Conservation (phyloP, 2,113 vertebrate species). For the Elgaria multicarinata region DNA sequence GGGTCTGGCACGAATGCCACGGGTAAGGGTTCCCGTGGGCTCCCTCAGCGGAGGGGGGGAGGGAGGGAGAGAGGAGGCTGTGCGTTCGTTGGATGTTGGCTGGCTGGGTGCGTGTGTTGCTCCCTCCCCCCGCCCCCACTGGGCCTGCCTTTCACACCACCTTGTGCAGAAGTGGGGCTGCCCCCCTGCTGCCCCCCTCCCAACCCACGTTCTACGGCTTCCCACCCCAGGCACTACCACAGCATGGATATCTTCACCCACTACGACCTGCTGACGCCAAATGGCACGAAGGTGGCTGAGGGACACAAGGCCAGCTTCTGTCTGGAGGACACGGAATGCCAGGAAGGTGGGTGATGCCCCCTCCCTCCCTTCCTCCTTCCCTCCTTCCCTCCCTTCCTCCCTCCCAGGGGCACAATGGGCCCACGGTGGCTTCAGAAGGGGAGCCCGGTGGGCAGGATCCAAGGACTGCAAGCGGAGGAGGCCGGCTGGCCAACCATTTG, state of each 20-base stretch:
- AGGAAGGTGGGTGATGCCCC: constrained; percentile 80
- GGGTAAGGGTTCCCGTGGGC: constrained; percentile 81
- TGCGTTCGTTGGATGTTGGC: not conserved
- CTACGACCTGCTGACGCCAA: constrained; percentile 92
- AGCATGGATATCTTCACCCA: constrained; percentile 99
- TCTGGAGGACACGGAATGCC: constrained; percentile 93
- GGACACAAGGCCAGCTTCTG: constrained; percentile 99
- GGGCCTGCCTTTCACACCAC: not conserved
- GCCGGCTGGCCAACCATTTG: no score
- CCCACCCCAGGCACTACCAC: constrained; percentile 90
- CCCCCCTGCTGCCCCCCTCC: fast-evolving
- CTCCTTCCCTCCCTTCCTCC: no score
- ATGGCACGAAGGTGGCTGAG: constrained; percentile 93
- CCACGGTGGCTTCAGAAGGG: not conserved
- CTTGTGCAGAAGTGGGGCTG: not conserved
- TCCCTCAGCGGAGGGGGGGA: not conserved
- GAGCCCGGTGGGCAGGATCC: no score
- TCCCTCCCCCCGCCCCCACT: not conserved
- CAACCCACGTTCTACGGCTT: fast-evolving
- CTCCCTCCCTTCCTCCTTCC: no score
- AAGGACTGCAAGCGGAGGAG: not conserved
- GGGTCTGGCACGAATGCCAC: constrained; percentile 99
- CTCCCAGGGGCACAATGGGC: not conserved
- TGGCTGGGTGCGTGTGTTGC: no score
- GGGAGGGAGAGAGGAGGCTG: fast-evolving